Evolutionary conservation across 1,140 invertebrate species (phyloP).

Genomic region (Sitodiplosis mosellana): DNA sequence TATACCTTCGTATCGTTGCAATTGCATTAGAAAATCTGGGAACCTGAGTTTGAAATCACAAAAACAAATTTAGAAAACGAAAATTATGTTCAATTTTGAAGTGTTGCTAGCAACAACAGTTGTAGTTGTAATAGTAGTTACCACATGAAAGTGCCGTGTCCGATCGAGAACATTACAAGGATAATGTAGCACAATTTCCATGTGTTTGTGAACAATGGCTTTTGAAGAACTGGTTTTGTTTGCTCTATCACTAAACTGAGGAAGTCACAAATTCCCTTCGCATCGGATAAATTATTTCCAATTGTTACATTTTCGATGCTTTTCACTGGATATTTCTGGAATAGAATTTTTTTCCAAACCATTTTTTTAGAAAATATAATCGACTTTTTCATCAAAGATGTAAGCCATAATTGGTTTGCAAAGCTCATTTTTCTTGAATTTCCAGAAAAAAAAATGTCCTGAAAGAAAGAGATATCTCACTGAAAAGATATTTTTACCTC

Average conservation of each 20-base stretch:
- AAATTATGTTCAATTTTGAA: too few relatives aligned
- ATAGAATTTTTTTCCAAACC: neutral
- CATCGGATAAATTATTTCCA: slow-evolving; percentile 12
- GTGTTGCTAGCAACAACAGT: neutral
- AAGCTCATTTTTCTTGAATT: neutral
- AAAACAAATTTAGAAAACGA: too few relatives aligned
- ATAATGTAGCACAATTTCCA: slow-evolving; percentile 33
- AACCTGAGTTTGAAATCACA: too few relatives aligned
- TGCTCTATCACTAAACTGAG: slow-evolving; percentile 25
- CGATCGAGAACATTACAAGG: slow-evolving; percentile 26
- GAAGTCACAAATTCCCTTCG: slow-evolving; percentile 13
- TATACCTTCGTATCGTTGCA: too few relatives aligned
- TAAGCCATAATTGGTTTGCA: too few relatives aligned
- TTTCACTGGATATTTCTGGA: slow-evolving; percentile 12
- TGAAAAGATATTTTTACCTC: neutral
- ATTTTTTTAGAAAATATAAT: neutral
- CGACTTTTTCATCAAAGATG: too few relatives aligned
- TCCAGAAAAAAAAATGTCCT: too few relatives aligned
- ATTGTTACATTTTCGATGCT: slow-evolving; percentile 8
- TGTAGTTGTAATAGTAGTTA: slow-evolving; percentile 9
- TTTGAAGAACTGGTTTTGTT: slow-evolving; percentile 28
- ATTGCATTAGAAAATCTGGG: too few relatives aligned
- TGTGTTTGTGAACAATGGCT: slow-evolving; percentile 29
- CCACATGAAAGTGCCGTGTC: slow-evolving; percentile 28
- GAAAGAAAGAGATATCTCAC: neutral